Evolutionary conservation across 2,113 vertebrate genomes (phyloP).

Genomic region (Eira barbara): DNA sequence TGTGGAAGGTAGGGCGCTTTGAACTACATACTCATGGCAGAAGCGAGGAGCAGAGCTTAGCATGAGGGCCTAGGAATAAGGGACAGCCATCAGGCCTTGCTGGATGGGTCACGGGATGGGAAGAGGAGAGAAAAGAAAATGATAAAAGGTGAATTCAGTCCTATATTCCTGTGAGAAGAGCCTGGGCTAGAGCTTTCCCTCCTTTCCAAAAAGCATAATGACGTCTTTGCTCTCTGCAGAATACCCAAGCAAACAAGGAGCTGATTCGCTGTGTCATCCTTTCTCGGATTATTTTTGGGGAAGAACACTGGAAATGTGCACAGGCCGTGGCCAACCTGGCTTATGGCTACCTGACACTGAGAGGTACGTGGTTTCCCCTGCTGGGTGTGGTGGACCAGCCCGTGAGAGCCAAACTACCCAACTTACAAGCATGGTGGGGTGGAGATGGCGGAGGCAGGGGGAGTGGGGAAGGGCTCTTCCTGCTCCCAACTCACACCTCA

Average conservation of each 20-base stretch:
- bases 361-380: conserved; percentile 57
- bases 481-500: neutral
- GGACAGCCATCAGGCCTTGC: neutral
- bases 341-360: conserved; percentile 72
- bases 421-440: neutral
- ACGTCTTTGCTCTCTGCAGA: conserved; percentile 42
- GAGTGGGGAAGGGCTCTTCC: too few relatives aligned
- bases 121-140: neutral
- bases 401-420: neutral
- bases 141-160: neutral
- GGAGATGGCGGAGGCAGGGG: fast-evolving
- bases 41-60: neutral
- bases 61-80: neutral
- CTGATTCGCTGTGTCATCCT: conserved; percentile 73
- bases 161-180: neutral
- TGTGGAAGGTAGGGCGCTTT: neutral
- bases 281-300: conserved; percentile 72
- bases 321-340: conserved; percentile 72
- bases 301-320: conserved; percentile 74
- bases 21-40: neutral
- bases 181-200: neutral
- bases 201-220: neutral
- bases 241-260: conserved; percentile 65
- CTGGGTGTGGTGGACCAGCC: neutral
- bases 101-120: neutral